Base-by-base conservation (phyloP, 2,888 invertebrate species). In the Schrankia costaestrigalis region DNA sequence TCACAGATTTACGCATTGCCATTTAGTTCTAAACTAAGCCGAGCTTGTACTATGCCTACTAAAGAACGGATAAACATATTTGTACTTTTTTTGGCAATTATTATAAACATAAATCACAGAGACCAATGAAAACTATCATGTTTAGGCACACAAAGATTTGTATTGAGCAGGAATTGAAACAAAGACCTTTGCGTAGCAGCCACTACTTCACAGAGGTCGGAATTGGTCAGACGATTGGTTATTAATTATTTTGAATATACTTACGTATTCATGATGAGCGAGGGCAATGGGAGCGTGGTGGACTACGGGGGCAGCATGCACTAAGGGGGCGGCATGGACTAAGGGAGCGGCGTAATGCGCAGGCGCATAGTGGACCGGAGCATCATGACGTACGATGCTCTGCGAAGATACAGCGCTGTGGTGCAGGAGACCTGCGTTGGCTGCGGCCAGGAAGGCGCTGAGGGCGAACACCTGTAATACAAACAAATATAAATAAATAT, bases 371-470 rank as follows among this genome's bases (percentile, higher is more conserved):
- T 85, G 85, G 18, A 65, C 76, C 2, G 85, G 82, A 11, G 76
- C 71, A 35, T 84, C 86, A 37, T 86, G 86, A 34, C 80, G 84
- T 41, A 89, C 69, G 56, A 88, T 86, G 78, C 82, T 87, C 55
- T 88, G 88, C 21, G 87, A 87, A n/a, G 89, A 89, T 15, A 86
- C 73, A n/a, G 85, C 87, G 7, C 67, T 63, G 61, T 88, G 87
- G 69, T 84, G 84, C 44, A 80, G 84, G 48, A 91, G 69, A 36
- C 91, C 91, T 27, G 90, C 91, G 63, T 83, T 89, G 57, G 88
- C 88, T 12, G 89, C 78, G 37, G 82, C 84, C 83, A 89, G 57
- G 67, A 89, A 70, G 68, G 86, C 80, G 75, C 82, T 72, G 52
- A 89, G 63, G 53, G 81, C 78, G 58, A 87, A 64, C 45, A 87